A percentile compares a stretch with the other conserved stretches of the same genome.
These are phyloP conservation scores for Salarias fasciatus DNA, from an alignment of 2,797 vertebrate genomes.

Conservation along the genomic window DNA sequence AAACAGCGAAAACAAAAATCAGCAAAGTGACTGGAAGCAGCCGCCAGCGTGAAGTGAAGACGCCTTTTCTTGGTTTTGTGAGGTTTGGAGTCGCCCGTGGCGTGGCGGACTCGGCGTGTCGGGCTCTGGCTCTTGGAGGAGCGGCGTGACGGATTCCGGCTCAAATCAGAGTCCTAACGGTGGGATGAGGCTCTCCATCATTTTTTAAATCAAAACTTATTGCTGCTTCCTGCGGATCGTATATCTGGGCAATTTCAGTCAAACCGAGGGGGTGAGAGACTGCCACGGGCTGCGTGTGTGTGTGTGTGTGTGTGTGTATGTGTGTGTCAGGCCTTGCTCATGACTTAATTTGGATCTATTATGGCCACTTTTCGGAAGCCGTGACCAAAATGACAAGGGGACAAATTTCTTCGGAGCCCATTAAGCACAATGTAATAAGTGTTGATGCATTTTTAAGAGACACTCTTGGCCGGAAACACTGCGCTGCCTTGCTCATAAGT, in stretches of 20 bases:
- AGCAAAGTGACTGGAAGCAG: no score
- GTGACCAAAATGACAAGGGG: constrained; percentile 60
- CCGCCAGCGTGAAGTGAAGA: no score
- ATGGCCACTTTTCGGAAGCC: constrained; percentile 52
- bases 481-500: constrained; percentile 60
- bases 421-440: constrained; percentile 70
- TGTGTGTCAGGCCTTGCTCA: constrained; percentile 40
- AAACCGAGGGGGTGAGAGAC: constrained; percentile 15
- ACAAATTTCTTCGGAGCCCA: constrained; percentile 60
- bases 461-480: constrained; percentile 62
- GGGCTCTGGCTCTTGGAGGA: constrained; percentile 35
- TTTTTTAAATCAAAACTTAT: constrained; percentile 59
- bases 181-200: constrained; percentile 53
- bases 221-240: constrained; percentile 44
- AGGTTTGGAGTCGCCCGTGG: constrained; percentile 20
- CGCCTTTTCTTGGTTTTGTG: no score
- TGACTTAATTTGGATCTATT: constrained; percentile 67
- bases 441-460: constrained; percentile 73
- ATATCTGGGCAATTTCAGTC: constrained; percentile 34
- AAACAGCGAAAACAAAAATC: no score
- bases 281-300: constrained; percentile 9
- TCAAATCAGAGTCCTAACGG: constrained; percentile 48
- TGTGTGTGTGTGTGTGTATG: constrained; percentile 1
- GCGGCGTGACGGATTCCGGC: constrained; percentile 17
- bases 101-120: constrained; percentile 24